Percentiles rank a stretch among this genome's conserved stretches.
Evolutionary conservation across 2,113 vertebrate species (phyloP).

Genomic region (Cryptotis parvus): DNA sequence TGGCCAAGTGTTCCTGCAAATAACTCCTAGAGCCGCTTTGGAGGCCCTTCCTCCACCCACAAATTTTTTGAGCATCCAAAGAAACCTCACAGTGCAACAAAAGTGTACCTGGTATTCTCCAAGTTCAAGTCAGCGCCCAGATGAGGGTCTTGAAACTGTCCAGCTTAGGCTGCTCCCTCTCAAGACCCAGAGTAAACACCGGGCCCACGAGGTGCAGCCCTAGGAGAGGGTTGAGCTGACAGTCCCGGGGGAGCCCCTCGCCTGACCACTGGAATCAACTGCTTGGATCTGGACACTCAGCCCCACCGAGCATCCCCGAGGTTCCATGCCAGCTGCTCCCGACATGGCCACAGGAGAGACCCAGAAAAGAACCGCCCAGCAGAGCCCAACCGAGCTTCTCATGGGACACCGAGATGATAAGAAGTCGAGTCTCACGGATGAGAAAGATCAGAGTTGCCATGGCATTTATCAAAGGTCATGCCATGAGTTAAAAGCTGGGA

Average conservation of each 20-base stretch:
- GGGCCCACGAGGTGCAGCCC: not conserved
- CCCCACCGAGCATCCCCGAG: not conserved
- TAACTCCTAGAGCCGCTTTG: too few relatives aligned
- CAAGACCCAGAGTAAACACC: not conserved
- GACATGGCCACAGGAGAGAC: not conserved
- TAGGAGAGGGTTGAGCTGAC: not conserved
- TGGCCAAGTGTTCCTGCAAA: too few relatives aligned
- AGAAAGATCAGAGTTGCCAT: not conserved
- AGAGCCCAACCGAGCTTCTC: not conserved
- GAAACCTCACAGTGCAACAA: not conserved
- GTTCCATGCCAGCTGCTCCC: not conserved
- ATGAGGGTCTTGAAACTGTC: not conserved
- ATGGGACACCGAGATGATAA: not conserved
- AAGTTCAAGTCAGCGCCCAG: not conserved
- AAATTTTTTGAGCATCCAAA: not conserved
- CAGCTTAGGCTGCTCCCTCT: not conserved
- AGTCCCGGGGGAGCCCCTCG: not conserved
- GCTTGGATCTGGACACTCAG: not conserved
- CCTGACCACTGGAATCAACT: not conserved
- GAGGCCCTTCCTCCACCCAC: too few relatives aligned
- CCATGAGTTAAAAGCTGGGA: not conserved
- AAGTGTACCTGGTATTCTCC: not conserved
- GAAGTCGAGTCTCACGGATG: not conserved
- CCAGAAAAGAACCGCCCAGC: not conserved
- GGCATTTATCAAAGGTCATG: not conserved